Evolutionary conservation across 2,888 invertebrate species (phyloP), one percentile per base, ranked within the genome.

Genomic region (Ophion ellenae): DNA sequence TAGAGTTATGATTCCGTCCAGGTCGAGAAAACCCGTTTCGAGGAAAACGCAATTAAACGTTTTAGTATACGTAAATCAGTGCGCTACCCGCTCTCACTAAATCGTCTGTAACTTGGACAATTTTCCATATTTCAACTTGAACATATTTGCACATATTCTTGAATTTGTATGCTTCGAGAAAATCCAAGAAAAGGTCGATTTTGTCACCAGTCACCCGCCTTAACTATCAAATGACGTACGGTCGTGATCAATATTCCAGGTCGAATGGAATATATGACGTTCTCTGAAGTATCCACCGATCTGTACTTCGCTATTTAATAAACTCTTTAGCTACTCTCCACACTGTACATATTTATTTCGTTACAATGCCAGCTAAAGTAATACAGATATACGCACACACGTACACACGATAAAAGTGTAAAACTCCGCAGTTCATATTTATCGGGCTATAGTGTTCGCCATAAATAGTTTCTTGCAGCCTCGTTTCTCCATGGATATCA

Each of bases 401-500:
- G 17, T 63, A 70, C 17, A 40, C 36, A 40, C 53, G 59, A 32
- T 47, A 17, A 45, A 63, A 45, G 67, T 74, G 28, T 57, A 74
- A 24, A 47, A 14, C 17, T 40, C 47, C 28, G 45, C 36, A 20
- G 63, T 76, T 47, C 63, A 64, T 71, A 77, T 84, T 79, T 75
- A 61, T 59, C 45, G 53, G 73, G 24, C 20, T 74, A 32, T 69
- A 73, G 73, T 45, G 24, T 73, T 76, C 69, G 77, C 83, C 69
- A 57, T 67, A 71, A 79, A 64, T 75, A 66, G 61, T 70, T 76
- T 67, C 71, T 67, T 40, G 70, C 66, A 85, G 82, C 67, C 80
- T 73, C 40, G 73, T 76, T 88, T 83, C 76, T 83, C 78, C 86
- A 89, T 89, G 83, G 84, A 88, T 89, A 88, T 87, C 87, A 88